A percentile compares a stretch with the other conserved stretches of the same genome.
phyloP scores from a whole-genome alignment of 2,888 invertebrate species.

The Mallateleia sp. region DNA sequence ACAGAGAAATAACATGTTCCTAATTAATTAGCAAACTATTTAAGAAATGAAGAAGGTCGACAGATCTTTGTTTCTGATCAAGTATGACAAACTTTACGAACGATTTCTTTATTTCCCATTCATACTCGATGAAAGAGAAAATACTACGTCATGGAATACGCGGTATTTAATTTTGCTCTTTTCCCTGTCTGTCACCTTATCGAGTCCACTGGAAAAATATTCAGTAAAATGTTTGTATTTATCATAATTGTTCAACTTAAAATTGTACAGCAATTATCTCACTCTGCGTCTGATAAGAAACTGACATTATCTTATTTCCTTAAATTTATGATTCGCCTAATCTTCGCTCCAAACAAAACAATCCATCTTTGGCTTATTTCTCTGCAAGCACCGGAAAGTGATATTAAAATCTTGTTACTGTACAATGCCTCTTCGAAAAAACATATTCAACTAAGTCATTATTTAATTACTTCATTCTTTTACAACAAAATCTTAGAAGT shows the following conservation, averaged over 20 bases:
- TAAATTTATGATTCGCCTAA: conserved; percentile 72
- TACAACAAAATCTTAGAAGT: conserved; percentile 1
- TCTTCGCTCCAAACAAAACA: conserved; percentile 56
- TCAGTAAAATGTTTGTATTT: conserved; percentile 65
- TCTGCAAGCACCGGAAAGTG: conserved; percentile 21
- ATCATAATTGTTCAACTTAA: conserved; percentile 51
- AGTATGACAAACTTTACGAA: conserved; percentile 33
- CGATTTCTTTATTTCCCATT: conserved; percentile 29
- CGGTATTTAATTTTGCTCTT: background rate
- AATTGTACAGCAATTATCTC: conserved; percentile 66
- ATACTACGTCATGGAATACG: conserved; percentile 6
- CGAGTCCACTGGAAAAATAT: conserved; percentile 54
- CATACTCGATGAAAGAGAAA: background rate
- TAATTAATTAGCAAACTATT: conserved; percentile 86
- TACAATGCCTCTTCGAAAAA: conserved; percentile 4
- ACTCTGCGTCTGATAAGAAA: conserved; percentile 54
- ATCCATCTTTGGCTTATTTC: conserved; percentile 51
- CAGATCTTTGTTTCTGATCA: conserved; percentile 48
- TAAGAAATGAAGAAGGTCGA: conserved; percentile 29
- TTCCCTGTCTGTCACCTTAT: conserved; percentile 33
- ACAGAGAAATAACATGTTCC: conserved; percentile 84
- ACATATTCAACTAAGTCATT: conserved; percentile 22
- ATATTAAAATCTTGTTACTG: conserved; percentile 43
- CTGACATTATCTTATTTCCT: conserved; percentile 64
- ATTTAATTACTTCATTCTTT: conserved; percentile 23